Percentiles rank a stretch among this genome's conserved stretches.
Evolutionary conservation across 2,888 invertebrate species (phyloP).

Genomic region (Pterobdella sp.): DNA sequence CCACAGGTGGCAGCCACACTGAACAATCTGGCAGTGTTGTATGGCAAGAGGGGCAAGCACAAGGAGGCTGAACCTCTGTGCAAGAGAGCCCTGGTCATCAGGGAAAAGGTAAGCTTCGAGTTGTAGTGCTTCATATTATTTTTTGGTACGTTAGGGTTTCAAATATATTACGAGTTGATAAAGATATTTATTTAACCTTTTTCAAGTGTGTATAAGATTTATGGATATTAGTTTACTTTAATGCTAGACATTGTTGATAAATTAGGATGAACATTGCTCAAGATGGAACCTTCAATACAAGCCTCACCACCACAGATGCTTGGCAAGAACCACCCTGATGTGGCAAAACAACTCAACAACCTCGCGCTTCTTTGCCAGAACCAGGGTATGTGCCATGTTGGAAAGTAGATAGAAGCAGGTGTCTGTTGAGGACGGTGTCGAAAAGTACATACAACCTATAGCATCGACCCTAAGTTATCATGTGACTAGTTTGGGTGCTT

Average conservation of each 20-base stretch:
- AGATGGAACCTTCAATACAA: neutral
- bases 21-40: constrained; percentile 95
- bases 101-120: constrained; percentile 69
- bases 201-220: too few relatives aligned
- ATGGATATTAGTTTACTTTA: too few relatives aligned
- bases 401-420: constrained; percentile 48
- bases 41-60: constrained; percentile 79
- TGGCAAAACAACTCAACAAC: constrained; percentile 98
- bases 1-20: constrained; percentile 85
- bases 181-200: too few relatives aligned
- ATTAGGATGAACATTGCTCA: neutral
- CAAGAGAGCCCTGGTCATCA: constrained; percentile 92
- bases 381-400: constrained; percentile 97
- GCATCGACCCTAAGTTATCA: neutral
- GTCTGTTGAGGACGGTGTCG: neutral
- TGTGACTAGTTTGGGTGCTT: neutral
- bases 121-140: too few relatives aligned
- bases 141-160: too few relatives aligned
- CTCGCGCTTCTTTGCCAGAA: constrained; percentile 95
- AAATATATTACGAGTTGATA: too few relatives aligned
- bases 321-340: constrained; percentile 96
- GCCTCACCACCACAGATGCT: constrained; percentile 60
- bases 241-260: too few relatives aligned
- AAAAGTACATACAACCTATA: neutral
- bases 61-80: constrained; percentile 98